These are phyloP conservation scores for Podarcis cretensis DNA, from an alignment of 2,113 vertebrate species.

Conservation along the genomic window DNA sequence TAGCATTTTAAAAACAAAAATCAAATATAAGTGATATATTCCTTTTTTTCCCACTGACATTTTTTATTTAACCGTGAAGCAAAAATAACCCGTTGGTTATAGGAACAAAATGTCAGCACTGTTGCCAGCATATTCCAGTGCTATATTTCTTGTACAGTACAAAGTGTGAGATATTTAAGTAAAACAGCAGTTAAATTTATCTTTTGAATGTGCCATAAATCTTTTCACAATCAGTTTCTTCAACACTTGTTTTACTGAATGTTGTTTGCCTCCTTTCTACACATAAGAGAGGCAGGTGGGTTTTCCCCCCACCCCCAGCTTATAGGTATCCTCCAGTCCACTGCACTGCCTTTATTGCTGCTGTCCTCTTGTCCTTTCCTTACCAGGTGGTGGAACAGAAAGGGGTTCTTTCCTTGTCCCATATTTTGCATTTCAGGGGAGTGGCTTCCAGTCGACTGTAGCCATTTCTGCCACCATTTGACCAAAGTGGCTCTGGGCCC, in stretches of 20 bases:
- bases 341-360: background rate
- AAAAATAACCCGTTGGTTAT: background rate
- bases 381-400: background rate
- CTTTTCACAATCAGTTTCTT: background rate
- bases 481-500: background rate
- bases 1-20: too few species aligned
- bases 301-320: too few species aligned
- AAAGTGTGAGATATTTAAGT: background rate
- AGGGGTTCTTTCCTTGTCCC: background rate
- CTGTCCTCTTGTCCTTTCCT: background rate
- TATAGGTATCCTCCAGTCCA: too few species aligned
- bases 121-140: background rate
- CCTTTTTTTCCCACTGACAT: background rate
- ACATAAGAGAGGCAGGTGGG: too few species aligned
- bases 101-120: background rate
- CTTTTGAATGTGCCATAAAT: background rate
- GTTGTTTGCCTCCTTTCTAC: background rate
- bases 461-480: background rate
- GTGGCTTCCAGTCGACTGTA: background rate
- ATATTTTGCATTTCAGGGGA: background rate
- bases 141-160: background rate
- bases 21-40: background rate
- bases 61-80: background rate
- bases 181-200: background rate
- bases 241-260: background rate